These are phyloP conservation scores for Heliconius ethilla DNA, from an alignment of 2,888 invertebrate genomes.

Conservation along the genomic window DNA sequence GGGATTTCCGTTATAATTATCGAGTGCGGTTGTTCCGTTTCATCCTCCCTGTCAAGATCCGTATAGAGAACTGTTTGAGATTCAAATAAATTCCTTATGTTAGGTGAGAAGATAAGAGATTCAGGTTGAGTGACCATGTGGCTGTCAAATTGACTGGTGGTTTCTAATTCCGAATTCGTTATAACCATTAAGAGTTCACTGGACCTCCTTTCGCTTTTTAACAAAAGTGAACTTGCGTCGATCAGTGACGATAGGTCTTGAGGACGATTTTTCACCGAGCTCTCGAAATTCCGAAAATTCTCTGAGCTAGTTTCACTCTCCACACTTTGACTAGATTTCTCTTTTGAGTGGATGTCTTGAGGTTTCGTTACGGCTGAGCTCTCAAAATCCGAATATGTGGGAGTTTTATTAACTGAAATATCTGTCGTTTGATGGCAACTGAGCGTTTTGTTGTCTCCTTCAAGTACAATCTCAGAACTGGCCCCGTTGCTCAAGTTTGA, in stretches of 20 bases:
- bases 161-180: constrained; percentile 48
- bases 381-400: constrained; percentile 67
- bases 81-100: constrained; percentile 67
- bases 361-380: constrained; percentile 61
- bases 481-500: constrained; percentile 49
- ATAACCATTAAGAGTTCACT: constrained; percentile 56
- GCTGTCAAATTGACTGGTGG: constrained; percentile 53
- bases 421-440: constrained; percentile 58
- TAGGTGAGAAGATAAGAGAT: constrained; percentile 62
- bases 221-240: constrained; percentile 62
- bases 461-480: constrained; percentile 55
- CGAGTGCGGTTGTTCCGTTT: constrained; percentile 75
- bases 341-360: constrained; percentile 59
- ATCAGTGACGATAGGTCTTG: constrained; percentile 68
- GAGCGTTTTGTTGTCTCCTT: constrained; percentile 55
- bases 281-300: constrained; percentile 66
- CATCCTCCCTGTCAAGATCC: constrained; percentile 67
- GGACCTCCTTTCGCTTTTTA: constrained; percentile 63
- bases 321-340: constrained; percentile 61
- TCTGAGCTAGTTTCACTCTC: constrained; percentile 63
- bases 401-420: constrained; percentile 52
- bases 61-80: constrained; percentile 66
- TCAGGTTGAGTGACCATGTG: constrained; percentile 50
- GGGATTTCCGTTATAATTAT: constrained; percentile 72
- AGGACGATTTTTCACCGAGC: constrained; percentile 60